Evolutionary conservation across 2,113 vertebrate species (phyloP).

Genomic region (Phaethornis superciliosus): DNA sequence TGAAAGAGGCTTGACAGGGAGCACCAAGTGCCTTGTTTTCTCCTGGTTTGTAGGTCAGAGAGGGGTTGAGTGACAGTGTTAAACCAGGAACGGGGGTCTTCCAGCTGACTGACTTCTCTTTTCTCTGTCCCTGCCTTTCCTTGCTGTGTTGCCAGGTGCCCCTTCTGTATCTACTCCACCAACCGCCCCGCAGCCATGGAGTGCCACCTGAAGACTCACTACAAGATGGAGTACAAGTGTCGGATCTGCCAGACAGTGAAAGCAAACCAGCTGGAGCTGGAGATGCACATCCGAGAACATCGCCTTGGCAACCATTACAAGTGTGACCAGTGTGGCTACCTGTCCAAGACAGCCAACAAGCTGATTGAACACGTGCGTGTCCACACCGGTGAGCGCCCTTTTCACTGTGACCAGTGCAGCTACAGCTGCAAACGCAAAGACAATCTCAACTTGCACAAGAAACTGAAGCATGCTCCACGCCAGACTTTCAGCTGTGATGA

Average conservation of each 20-base stretch:
- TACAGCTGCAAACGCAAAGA: constrained; percentile 99
- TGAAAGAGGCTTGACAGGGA: background rate
- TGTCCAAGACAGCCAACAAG: constrained; percentile 99
- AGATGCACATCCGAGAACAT: constrained; percentile 95
- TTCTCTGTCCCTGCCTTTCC: constrained; percentile 39
- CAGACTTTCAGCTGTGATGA: constrained; percentile 94
- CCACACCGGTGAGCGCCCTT: constrained; percentile 99
- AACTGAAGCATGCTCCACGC: constrained; percentile 97
- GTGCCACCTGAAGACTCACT: constrained; percentile 99
- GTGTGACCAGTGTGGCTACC: constrained; percentile 99
- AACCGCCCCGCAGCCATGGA: constrained; percentile 97
- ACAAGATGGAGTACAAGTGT: constrained; percentile 98
- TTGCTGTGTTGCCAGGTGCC: constrained; percentile 86
- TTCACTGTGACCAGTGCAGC: constrained; percentile 99
- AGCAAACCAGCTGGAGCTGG: constrained; percentile 95
- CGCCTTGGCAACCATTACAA: constrained; percentile 99
- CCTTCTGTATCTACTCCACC: constrained; percentile 98
- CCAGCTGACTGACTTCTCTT: background rate
- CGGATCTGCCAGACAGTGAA: constrained; percentile 98
- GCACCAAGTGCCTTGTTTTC: background rate
- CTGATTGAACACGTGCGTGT: constrained; percentile 98
- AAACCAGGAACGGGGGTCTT: background rate
- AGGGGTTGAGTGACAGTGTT: constrained; percentile 18
- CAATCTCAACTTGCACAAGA: constrained; percentile 99
- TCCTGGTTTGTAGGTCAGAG: background rate